Base-by-base conservation (phyloP, 2,797 vertebrate species). In the Dryobates pubescens region DNA sequence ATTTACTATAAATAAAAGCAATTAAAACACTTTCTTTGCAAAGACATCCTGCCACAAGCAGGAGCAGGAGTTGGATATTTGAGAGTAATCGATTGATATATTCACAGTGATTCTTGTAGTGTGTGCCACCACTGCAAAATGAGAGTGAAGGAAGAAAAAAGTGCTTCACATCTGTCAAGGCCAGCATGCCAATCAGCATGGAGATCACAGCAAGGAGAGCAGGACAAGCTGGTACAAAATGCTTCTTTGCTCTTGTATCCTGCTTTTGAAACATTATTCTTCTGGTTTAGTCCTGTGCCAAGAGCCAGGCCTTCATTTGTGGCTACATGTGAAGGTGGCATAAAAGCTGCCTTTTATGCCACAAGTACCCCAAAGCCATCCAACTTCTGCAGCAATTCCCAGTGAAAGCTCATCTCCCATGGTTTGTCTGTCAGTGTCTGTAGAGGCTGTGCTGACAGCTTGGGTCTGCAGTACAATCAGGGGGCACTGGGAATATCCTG, bases 71-170 rank as follows among this genome's bases (percentile, higher is more conserved):
- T 17, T 92, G 75, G 59, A 59, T 90, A 57, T 81, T 80, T 65
- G 59, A 79, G 54, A 85, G 59, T 67, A 91, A 82, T 68, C 75
- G 69, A 65, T 94, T 87, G 77, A 89, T 82, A 72, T 53, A 36
- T 75, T 85, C 5, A 5, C 18, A 70, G 53, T 72, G 49, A 29
- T 93, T 59, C 56, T 83, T 86, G 47, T 81, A 69, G 70, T 11
- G 24, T 86, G 63, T 92, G 87, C 59, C 76, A 87, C 49, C 17
- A 41, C 73, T 57, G 61, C 79, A 85, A 79, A 95, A 86, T 61
- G 43, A 88, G 80, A 94, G 51, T 15, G 68, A 79, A 82, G 68
- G 41, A 69, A 41, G 47, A 65, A 92, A 87, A 87, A 83, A 85
- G 19, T 29, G 14, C 51, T 82, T 91, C 88, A 68, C 81, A 82